Conservation (phyloP, 2,113 vertebrate genomes). For the Microcebus murinus region DNA sequence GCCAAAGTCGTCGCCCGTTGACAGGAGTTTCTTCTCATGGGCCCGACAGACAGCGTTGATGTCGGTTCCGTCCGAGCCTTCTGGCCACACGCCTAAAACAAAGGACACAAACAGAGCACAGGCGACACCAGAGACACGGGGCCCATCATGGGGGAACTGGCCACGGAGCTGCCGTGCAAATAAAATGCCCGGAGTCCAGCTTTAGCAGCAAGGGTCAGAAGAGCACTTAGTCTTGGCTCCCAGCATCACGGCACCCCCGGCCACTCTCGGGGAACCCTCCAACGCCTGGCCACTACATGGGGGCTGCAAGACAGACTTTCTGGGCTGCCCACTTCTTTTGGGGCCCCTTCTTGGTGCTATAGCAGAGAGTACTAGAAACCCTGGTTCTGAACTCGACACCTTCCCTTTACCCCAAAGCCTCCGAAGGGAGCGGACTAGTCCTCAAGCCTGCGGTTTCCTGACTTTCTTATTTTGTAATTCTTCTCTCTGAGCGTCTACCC, state of each 20-base stretch:
- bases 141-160: fast-evolving
- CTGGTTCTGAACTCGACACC: fast-evolving
- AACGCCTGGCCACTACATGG: fast-evolving
- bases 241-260: fast-evolving
- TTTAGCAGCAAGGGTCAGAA: background rate
- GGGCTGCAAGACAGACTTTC: fast-evolving
- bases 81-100: conserved; percentile 95
- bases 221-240: fast-evolving
- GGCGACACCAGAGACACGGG: fast-evolving
- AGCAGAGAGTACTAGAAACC: background rate
- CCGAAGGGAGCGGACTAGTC: background rate
- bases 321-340: fast-evolving
- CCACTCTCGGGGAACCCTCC: background rate
- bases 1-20: conserved; percentile 97
- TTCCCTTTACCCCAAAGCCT: background rate
- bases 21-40: conserved; percentile 90
- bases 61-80: conserved; percentile 97
- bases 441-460: background rate
- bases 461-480: background rate
- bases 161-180: fast-evolving
- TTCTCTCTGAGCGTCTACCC: background rate
- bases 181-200: fast-evolving
- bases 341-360: background rate
- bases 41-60: conserved; percentile 95
- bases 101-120: background rate